Base-by-base conservation (phyloP, 2,797 vertebrate genomes). In the Gephyroberyx darwinii region DNA sequence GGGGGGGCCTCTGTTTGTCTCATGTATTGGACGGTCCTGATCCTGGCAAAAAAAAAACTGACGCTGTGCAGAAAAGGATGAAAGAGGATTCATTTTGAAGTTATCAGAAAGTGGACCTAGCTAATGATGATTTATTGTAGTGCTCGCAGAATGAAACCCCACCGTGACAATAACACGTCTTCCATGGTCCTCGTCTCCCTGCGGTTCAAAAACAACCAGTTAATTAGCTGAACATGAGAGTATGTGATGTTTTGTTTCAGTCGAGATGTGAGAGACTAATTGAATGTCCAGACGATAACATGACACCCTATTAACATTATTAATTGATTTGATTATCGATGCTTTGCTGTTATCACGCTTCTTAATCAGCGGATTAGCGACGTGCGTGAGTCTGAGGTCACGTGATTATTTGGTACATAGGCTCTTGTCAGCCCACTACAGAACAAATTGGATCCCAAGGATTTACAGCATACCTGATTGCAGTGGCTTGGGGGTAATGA, bases 391-490 rank as follows among this genome's bases (percentile, higher is more conserved):
- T 71, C 43, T 22, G 66, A 69, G 69, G 45, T 69, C 69, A 69
- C 56, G 58, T 82, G 59, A 61, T 84, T 84, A 78, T 62, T 55
- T 62, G 22, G 31, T 75, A 19, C 47, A 68, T 62, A 70, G 61
- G 69, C 71, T 79, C 71, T 1, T 54, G 65, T 85, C 85, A 70
- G 65, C 59, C 57, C 60, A 62, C 78, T 79, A 73, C 57, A 74
- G 52, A 80, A 88, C 78, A 86, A 90, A 91, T 88, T 84, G 84
- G 71, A 88, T 84, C 57, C 17, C 8, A 73, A 71, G 73, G 85
- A 91, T 89, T 91, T 87, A 86, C 75, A 5, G 73, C 78, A 62
- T 54, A 81, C 74, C 57, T 84, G 74, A 84, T 78, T 73, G 81
- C 80, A 54, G 75, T 2, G 7, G 50, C 85, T 74, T 30, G 58